Conservation (phyloP, 2,888 invertebrate genomes). For the Lepidocyrtinus sp. region DNA sequence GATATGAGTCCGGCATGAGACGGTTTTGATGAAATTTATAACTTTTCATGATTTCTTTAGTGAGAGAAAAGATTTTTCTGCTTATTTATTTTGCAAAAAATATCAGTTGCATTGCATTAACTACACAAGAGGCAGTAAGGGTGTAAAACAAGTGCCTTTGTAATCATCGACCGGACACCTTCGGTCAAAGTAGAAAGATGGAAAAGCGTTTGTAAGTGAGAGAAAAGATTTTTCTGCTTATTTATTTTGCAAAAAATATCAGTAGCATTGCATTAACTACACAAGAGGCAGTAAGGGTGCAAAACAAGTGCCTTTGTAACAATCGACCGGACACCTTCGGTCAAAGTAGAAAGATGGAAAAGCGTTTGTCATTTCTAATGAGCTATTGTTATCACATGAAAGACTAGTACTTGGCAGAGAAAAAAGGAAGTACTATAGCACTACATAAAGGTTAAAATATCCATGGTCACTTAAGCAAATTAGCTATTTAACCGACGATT, state of each 20-base stretch:
- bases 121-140: background rate
- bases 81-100: slow-evolving; percentile 42
- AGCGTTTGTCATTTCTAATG: background rate
- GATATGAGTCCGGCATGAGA: too few species aligned
- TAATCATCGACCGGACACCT: background rate
- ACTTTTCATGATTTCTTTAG: too few species aligned
- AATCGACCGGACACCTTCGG: background rate
- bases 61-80: slow-evolving; percentile 32
- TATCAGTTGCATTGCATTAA: slow-evolving; percentile 13
- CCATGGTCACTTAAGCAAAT: background rate
- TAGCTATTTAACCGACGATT: background rate
- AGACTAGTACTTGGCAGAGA: background rate
- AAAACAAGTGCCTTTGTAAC: background rate
- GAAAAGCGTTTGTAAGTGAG: slow-evolving; percentile 16
- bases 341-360: background rate
- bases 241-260: slow-evolving; percentile 44
- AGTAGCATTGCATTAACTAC: slow-evolving; percentile 9
- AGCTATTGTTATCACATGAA: background rate
- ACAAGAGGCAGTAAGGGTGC: background rate
- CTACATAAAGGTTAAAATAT: background rate
- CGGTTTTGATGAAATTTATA: background rate
- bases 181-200: background rate
- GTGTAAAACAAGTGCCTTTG: background rate
- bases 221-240: slow-evolving; percentile 30
- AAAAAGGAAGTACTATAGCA: background rate